Percentiles rank a stretch among this genome's conserved stretches.
phyloP scores from a whole-genome alignment of 2,113 vertebrate species.

The Clarias batrachus region DNA sequence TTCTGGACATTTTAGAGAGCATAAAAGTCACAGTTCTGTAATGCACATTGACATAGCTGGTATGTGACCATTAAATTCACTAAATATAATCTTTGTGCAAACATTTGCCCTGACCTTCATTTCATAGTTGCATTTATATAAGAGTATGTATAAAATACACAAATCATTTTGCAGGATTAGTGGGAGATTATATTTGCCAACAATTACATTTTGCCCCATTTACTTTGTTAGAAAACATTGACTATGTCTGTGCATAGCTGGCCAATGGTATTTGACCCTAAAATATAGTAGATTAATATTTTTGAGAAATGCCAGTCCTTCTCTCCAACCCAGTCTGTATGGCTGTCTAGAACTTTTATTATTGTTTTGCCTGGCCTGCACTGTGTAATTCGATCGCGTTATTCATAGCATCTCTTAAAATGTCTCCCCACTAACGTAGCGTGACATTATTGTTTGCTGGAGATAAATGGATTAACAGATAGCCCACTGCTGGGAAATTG shows the following conservation, averaged over 20 bases:
- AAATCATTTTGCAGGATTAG: neutral
- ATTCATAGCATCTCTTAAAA: conserved; percentile 72
- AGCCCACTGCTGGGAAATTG: conserved; percentile 70
- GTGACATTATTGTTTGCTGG: conserved; percentile 75
- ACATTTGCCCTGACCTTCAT: neutral
- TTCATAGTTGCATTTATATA: neutral
- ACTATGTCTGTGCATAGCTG: neutral
- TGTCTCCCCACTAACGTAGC: conserved; percentile 65
- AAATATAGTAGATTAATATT: conserved; percentile 59
- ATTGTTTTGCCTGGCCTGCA: conserved; percentile 60
- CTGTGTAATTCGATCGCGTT: conserved; percentile 73
- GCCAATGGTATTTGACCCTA: conserved; percentile 58
- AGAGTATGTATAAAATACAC: neutral
- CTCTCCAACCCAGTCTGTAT: conserved; percentile 13
- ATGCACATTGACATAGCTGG: neutral
- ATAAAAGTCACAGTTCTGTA: neutral
- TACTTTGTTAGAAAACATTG: neutral
- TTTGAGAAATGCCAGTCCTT: conserved; percentile 17
- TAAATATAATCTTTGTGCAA: neutral
- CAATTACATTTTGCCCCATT: neutral
- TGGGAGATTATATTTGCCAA: neutral
- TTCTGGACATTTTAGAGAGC: neutral
- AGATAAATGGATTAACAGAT: conserved; percentile 72
- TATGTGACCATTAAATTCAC: neutral
- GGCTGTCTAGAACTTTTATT: conserved; percentile 37